Percentiles rank a stretch among this genome's conserved stretches.
Conservation (phyloP, 2,113 vertebrate genomes). For the Nyctibius bracteatus region DNA sequence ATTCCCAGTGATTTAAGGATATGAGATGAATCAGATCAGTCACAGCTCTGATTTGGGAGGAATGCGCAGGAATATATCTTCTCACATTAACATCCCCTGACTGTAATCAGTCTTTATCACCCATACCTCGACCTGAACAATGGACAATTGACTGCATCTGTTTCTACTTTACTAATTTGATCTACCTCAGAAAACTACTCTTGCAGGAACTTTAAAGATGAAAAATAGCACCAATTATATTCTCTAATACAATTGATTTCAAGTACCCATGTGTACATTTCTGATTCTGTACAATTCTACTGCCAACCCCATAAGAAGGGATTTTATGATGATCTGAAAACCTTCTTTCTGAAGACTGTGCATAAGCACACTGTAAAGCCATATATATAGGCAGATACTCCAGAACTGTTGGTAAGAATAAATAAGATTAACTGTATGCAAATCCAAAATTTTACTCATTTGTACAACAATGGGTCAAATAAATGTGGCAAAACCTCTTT, state of each 20-base stretch:
- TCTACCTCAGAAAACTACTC: constrained; percentile 47
- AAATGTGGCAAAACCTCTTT: not conserved
- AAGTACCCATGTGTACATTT: not conserved
- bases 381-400: not conserved
- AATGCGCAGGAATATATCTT: constrained; percentile 52
- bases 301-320: not conserved
- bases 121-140: constrained; percentile 5
- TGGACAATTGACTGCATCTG: constrained; percentile 53
- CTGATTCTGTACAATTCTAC: not conserved
- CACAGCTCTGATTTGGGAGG: constrained; percentile 28
- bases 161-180: constrained; percentile 65
- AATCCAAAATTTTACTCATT: not conserved
- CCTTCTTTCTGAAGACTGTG: not conserved
- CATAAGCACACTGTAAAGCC: not conserved
- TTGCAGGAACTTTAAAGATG: constrained; percentile 67
- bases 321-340: not conserved
- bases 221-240: constrained; percentile 48
- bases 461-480: not conserved
- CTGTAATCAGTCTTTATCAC: constrained; percentile 63
- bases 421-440: not conserved
- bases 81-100: constrained; percentile 50
- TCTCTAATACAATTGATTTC: constrained; percentile 54
- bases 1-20: constrained; percentile 47
- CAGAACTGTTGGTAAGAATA: not conserved
- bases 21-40: constrained; percentile 40